These are phyloP conservation scores for Hemitrygon akajei DNA, from an alignment of 2,797 vertebrate genomes.

Conservation along the genomic window DNA sequence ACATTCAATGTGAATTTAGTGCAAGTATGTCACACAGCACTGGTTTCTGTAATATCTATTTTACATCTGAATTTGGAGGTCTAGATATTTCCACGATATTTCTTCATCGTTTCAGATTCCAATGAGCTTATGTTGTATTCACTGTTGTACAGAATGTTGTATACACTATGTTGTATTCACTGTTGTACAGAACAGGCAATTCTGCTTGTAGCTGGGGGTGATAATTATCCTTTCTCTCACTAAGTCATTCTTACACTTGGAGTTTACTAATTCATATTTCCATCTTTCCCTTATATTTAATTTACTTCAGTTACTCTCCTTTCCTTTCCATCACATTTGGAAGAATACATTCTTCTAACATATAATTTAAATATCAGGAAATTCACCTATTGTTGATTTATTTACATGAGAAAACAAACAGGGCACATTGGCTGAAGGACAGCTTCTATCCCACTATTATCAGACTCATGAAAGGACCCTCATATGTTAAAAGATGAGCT, in stretches of 20 bases:
- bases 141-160: background rate
- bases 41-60: background rate
- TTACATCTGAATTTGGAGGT: background rate
- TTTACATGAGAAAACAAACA: conserved; percentile 17
- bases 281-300: background rate
- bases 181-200: background rate
- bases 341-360: background rate
- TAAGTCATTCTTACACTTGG: background rate
- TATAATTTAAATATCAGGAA: background rate
- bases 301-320: background rate
- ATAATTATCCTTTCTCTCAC: background rate
- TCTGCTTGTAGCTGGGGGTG: background rate
- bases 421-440: background rate
- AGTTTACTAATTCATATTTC: background rate
- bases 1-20: background rate
- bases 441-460: too few relatives aligned
- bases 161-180: background rate
- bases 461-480: too few relatives aligned
- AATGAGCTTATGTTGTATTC: background rate
- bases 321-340: background rate
- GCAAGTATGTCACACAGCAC: background rate
- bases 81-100: background rate
- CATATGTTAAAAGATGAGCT: too few relatives aligned
- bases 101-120: background rate
- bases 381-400: background rate